Base-by-base conservation (phyloP, 2,797 vertebrate species). In the Melanotaenia nigrans region DNA sequence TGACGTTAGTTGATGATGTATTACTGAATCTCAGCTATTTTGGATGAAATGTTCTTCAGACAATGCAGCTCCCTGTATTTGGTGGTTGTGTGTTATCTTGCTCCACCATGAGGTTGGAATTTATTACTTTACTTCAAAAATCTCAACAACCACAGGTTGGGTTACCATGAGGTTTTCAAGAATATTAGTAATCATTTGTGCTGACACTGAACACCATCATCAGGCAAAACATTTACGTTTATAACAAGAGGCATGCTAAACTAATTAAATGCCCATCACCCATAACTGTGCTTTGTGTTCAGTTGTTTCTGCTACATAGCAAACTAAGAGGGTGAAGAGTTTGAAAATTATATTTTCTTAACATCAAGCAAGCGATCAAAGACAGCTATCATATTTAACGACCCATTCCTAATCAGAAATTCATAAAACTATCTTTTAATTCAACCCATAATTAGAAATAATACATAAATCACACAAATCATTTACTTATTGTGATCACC, bases 51-150 rank as follows among this genome's bases (percentile, higher is more conserved):
- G 40, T 24, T 58, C 13, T 40, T 38, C 16, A 28, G 42, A 25
- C 16, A 30, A 59, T 32, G 51, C 28, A 57, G 30, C 16, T 18
- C 16, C 24, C 20, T 42, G 49, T 30, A 22, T 16, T 14, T 58
- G 33, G 24, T 14, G 32, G 4, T 14, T 30, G 12, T 30, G 22
- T 42, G n/a, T 47, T 14, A 35, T 38, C 16, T 32, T 2, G 2
- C 16, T 3, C 38, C 74, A 54, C 49, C 57, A 8, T 35, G 20
- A 64, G 30, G 11, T n/a, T 54, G 57, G 63, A 60, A 51, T 74
- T 47, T 61, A 40, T 18, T 16, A 55, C 35, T 55, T 65, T 45
- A 57, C 22, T 59, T 72, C 2, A 45, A 81, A 54, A 33, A 38
- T 51, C 9, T 36, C 4, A 16, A 67, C 30, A 71, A 33, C 1